phyloP scores from a whole-genome alignment of 2,888 invertebrate species.

The Lepeophtheirus nordmannii region DNA sequence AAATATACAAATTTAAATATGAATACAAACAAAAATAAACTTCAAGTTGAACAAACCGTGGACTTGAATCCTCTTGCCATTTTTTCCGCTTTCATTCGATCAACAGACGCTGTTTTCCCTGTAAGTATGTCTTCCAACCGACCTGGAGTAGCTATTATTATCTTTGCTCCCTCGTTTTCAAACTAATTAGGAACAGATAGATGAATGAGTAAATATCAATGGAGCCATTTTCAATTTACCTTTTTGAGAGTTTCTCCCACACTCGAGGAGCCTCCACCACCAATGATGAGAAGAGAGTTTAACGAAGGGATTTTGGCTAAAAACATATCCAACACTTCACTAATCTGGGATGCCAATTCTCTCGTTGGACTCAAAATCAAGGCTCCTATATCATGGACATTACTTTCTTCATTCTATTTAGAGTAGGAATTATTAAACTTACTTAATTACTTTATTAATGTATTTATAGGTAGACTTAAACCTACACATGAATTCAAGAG shows the following conservation, averaged over 20 bases:
- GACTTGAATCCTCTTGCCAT: constrained; percentile 2
- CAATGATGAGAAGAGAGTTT: constrained; percentile 42
- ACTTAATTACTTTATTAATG: neutral
- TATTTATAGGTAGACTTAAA: too few species aligned
- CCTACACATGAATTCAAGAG: constrained; percentile 35
- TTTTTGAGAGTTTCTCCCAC: neutral
- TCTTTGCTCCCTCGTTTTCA: constrained; percentile 54
- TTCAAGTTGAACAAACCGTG: neutral
- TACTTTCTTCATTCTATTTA: constrained; percentile 47
- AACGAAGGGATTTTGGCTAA: constrained; percentile 30
- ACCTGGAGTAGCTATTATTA: constrained; percentile 88
- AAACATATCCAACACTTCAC: constrained; percentile 27
- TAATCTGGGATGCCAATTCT: constrained; percentile 81
- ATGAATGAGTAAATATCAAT: neutral
- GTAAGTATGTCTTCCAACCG: constrained; percentile 66
- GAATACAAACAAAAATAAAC: neutral
- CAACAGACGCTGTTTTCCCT: constrained; percentile 28
- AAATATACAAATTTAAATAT: constrained; percentile 2
- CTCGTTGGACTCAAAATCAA: constrained; percentile 87
- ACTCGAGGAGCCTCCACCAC: constrained; percentile 42
- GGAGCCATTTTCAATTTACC: neutral
- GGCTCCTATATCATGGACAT: constrained; percentile 61
- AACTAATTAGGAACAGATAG: constrained; percentile 54
- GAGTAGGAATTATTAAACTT: constrained; percentile 30
- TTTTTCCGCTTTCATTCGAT: neutral